Evolutionary conservation across 2,113 vertebrate species (phyloP).

Genomic region (Ibidorhyncha struthersii): DNA sequence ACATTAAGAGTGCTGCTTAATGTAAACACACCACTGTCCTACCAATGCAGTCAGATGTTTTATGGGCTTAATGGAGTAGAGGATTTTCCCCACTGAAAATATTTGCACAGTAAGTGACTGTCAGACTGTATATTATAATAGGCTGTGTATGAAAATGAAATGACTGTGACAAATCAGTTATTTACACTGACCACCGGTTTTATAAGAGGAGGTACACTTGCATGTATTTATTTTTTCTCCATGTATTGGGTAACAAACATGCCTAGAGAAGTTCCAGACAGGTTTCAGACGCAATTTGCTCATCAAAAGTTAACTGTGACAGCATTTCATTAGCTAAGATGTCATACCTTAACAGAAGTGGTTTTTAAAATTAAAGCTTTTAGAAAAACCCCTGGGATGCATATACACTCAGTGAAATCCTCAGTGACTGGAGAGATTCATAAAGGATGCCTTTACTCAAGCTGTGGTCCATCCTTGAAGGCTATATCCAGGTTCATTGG

Average conservation of each 20-base stretch:
- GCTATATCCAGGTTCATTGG: not conserved
- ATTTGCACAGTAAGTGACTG: not conserved
- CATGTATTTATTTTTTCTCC: not conserved
- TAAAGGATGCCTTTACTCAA: not conserved
- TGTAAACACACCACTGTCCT: not conserved
- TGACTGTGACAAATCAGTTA: not conserved
- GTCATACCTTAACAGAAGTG: not conserved
- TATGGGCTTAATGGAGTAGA: not conserved
- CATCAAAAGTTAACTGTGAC: not conserved
- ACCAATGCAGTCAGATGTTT: not conserved
- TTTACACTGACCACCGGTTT: not conserved
- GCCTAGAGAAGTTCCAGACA: not conserved
- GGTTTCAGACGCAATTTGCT: not conserved
- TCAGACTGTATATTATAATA: not conserved
- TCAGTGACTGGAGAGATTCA: not conserved
- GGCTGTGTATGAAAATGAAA: not conserved
- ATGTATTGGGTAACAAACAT: not conserved
- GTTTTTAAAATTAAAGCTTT: not conserved
- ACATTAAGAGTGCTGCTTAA: not conserved
- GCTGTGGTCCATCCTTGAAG: not conserved
- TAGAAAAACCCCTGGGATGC: not conserved
- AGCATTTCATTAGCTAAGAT: not conserved
- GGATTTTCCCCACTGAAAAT: not conserved
- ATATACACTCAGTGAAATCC: not conserved
- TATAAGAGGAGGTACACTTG: not conserved